phyloP scores from a whole-genome alignment of 2,113 vertebrate species.

The Engraulis encrasicolus region DNA sequence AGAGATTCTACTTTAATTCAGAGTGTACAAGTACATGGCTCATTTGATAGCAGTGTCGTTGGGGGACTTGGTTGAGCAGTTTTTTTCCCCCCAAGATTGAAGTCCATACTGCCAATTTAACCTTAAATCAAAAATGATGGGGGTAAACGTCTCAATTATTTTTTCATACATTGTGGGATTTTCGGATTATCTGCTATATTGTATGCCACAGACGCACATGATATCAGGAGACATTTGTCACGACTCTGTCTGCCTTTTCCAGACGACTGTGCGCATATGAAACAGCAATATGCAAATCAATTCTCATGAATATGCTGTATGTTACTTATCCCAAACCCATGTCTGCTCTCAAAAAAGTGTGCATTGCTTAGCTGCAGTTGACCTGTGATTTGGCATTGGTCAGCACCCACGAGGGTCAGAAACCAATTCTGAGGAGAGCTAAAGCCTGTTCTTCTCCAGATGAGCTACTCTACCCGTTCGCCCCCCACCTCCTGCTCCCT shows the following conservation, averaged over 20 bases:
- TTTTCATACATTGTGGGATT: slow-evolving; percentile 3
- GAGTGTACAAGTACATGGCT: slow-evolving; percentile 37
- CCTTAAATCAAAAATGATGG: slow-evolving; percentile 2
- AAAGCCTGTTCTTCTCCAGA: slow-evolving; percentile 44
- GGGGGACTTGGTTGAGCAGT: slow-evolving; percentile 39
- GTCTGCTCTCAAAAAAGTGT: background rate
- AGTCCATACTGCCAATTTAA: slow-evolving; percentile 46
- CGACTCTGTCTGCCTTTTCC: background rate
- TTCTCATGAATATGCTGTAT: slow-evolving; percentile 13
- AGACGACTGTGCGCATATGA: background rate
- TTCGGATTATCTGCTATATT: background rate
- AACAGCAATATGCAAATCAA: slow-evolving; percentile 9
- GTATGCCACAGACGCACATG: background rate
- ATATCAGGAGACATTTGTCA: background rate
- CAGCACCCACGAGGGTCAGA: slow-evolving; percentile 32
- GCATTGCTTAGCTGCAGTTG: slow-evolving; percentile 15
- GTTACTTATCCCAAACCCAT: slow-evolving; percentile 9
- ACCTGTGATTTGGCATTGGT: slow-evolving; percentile 28
- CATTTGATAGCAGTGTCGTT: slow-evolving; percentile 43
- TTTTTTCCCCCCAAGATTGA: slow-evolving; percentile 37
- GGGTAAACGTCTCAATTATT: slow-evolving; percentile 5
- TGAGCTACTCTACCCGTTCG: slow-evolving; percentile 29
- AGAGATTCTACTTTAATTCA: slow-evolving; percentile 71
- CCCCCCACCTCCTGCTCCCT: background rate
- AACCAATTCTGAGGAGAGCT: slow-evolving; percentile 33